Evolutionary conservation across 2,888 invertebrate genomes (phyloP).

Genomic region (Aelia acuminata): DNA sequence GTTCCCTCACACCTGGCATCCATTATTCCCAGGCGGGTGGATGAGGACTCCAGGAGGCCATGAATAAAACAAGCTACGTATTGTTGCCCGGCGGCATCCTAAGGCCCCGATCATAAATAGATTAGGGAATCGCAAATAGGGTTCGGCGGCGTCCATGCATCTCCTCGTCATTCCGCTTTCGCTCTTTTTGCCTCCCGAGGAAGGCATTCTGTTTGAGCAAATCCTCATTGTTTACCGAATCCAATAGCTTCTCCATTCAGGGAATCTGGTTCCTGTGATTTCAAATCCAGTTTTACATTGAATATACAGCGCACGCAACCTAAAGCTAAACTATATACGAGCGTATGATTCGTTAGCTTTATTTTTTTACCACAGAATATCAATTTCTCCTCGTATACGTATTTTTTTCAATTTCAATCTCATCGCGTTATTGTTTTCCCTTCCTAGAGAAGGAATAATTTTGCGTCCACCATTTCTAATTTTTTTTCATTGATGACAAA

Average conservation of each 20-base stretch:
- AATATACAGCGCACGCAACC: neutral
- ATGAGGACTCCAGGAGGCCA: neutral
- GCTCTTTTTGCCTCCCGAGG: conserved; percentile 1
- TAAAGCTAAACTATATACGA: neutral
- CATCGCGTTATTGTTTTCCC: too few relatives aligned
- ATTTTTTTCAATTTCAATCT: too few relatives aligned
- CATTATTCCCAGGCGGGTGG: conserved; percentile 8
- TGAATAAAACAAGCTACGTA: conserved; percentile 48
- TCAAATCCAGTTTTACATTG: neutral
- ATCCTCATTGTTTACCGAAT: neutral
- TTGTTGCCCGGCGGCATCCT: neutral
- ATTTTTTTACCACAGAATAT: too few relatives aligned
- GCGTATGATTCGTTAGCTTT: too few relatives aligned
- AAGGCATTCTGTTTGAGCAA: neutral
- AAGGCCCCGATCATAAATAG: conserved; percentile 47
- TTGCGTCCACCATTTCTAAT: conserved; percentile 16
- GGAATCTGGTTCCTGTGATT: neutral
- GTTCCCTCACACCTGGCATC: conserved; percentile 48
- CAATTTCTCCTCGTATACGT: too few relatives aligned
- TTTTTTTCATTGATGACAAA: conserved; percentile 12
- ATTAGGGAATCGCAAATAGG: conserved; percentile 42
- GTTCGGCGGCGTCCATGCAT: conserved; percentile 21
- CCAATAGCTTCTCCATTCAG: conserved; percentile 12
- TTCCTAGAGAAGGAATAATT: neutral
- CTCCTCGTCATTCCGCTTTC: neutral